A percentile compares a stretch with the other conserved stretches of the same genome.
Conservation (phyloP, 2,113 vertebrate genomes). For the Mastomys coucha region DNA sequence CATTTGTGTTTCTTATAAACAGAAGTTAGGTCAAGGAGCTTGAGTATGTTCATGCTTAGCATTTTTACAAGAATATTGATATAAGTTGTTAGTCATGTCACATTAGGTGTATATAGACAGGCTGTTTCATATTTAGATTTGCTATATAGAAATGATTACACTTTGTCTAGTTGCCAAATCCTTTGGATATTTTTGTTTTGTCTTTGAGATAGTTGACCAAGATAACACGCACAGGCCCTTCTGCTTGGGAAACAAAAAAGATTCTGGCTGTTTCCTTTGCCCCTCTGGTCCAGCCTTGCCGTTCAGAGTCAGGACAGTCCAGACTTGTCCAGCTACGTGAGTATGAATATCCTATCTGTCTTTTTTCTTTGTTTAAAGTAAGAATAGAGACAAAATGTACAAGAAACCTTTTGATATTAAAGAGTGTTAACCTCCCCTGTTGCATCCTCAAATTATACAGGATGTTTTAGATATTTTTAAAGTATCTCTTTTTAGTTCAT, state of each 20-base stretch:
- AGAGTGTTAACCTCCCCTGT: not conserved
- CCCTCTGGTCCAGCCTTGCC: constrained; percentile 94
- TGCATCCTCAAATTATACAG: constrained; percentile 2
- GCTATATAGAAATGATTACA: not conserved
- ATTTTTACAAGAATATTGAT: not conserved
- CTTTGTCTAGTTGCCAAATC: not conserved
- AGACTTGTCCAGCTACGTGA: constrained; percentile 93
- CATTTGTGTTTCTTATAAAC: not conserved
- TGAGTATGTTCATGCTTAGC: not conserved
- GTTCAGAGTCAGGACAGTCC: constrained; percentile 88
- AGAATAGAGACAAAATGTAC: constrained; percentile 1
- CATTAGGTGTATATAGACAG: not conserved
- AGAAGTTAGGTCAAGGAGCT: not conserved
- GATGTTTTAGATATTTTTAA: constrained; percentile 14
- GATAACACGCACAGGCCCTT: constrained; percentile 94
- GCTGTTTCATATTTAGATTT: not conserved
- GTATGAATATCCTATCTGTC: constrained; percentile 79
- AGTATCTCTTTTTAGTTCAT: not conserved
- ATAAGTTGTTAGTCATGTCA: not conserved
- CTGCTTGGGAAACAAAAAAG: constrained; percentile 98
- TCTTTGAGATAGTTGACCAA: constrained; percentile 92
- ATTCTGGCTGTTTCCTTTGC: constrained; percentile 99
- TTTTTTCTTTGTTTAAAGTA: not conserved
- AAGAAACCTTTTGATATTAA: constrained; percentile 5
- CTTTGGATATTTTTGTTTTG: constrained; percentile 64